Conservation (phyloP, 2,113 vertebrate species). For the Oryzias woworae region DNA sequence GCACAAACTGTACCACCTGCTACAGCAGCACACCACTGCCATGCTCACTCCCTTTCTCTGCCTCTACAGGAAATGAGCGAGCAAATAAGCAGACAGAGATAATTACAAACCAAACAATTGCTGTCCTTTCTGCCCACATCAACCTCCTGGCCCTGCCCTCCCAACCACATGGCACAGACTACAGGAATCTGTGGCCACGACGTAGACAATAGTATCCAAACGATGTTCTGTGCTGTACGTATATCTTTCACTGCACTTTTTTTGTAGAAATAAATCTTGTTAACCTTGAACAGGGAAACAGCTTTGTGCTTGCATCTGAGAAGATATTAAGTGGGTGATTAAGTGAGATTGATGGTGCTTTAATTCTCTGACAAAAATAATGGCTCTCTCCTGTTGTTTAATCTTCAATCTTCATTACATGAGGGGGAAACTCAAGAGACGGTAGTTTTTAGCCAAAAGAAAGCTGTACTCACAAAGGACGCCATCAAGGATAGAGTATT, state of each 20-base stretch:
- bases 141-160: slow-evolving; percentile 45
- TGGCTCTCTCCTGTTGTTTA: slow-evolving; percentile 71
- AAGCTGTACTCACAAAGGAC: slow-evolving; percentile 64
- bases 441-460: slow-evolving; percentile 53
- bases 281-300: slow-evolving; percentile 71
- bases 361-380: slow-evolving; percentile 75
- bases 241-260: slow-evolving; percentile 9
- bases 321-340: slow-evolving; percentile 74
- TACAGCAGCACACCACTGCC: slow-evolving; percentile 33
- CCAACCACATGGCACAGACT: slow-evolving; percentile 21
- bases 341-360: slow-evolving; percentile 76
- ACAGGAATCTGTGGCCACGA: slow-evolving; percentile 34
- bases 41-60: slow-evolving; percentile 16
- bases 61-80: slow-evolving; percentile 54
- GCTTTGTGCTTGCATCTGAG: slow-evolving; percentile 62
- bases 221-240: slow-evolving; percentile 19
- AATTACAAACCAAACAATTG: slow-evolving; percentile 63
- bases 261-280: slow-evolving; percentile 57
- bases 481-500: slow-evolving; percentile 61
- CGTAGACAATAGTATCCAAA: slow-evolving; percentile 25
- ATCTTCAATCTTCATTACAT: slow-evolving; percentile 76
- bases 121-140: slow-evolving; percentile 44
- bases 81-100: slow-evolving; percentile 51
- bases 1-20: slow-evolving; percentile 56
- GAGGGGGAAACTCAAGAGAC: slow-evolving; percentile 49